phyloP scores from a whole-genome alignment of 2,113 vertebrate genomes.

The Ramphastos sulfuratus region DNA sequence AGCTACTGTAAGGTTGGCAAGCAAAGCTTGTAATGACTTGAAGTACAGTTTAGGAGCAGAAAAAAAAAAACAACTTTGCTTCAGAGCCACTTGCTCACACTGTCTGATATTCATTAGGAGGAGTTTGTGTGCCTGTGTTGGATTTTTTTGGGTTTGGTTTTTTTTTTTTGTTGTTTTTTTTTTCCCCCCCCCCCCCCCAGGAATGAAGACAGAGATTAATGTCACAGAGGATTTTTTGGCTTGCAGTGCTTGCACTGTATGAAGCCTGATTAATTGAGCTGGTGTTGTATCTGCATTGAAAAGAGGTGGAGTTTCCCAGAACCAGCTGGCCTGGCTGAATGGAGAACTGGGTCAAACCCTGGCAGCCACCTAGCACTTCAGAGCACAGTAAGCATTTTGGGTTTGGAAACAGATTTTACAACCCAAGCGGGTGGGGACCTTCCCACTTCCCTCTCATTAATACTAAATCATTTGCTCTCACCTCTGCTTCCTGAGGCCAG shows the following conservation, averaged over 20 bases:
- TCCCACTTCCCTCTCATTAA: neutral
- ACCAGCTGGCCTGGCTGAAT: neutral
- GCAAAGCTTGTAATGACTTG: slow-evolving; percentile 57
- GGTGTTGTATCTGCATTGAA: neutral
- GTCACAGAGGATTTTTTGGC: slow-evolving; percentile 33
- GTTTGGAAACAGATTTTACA: slow-evolving; percentile 8
- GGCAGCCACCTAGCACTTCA: neutral
- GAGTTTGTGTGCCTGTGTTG: neutral
- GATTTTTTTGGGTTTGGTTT: too few species aligned
- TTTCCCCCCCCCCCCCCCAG: neutral
- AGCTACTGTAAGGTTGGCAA: slow-evolving; percentile 62
- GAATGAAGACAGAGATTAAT: slow-evolving; percentile 50
- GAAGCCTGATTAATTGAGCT: neutral
- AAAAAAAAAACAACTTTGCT: slow-evolving; percentile 52
- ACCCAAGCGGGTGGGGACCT: neutral
- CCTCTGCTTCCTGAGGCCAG: neutral
- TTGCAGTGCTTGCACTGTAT: neutral
- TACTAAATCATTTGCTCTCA: neutral
- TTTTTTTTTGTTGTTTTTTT: neutral
- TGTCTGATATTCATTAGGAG: slow-evolving; percentile 51
- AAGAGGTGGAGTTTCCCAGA: neutral
- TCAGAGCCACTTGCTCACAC: slow-evolving; percentile 36
- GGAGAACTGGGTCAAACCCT: neutral
- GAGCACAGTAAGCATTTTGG: neutral
- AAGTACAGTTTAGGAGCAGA: slow-evolving; percentile 66